phyloP scores from a whole-genome alignment of 1,140 invertebrate species.

The Drosophila carrolli region DNA sequence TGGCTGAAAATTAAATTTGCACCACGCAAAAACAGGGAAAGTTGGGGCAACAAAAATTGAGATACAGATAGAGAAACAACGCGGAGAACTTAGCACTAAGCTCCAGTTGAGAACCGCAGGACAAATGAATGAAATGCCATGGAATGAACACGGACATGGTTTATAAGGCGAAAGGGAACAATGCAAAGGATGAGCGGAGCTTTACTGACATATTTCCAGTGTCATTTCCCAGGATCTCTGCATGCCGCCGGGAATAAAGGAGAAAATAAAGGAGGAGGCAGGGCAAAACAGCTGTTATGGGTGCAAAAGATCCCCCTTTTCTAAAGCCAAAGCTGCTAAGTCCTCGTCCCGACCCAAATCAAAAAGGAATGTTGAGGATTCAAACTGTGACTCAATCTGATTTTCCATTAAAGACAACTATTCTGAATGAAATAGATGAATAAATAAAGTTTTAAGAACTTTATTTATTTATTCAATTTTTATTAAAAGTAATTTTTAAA shows the following conservation, averaged over 20 bases:
- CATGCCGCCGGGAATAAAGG: slow-evolving; percentile 19
- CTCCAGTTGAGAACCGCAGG: slow-evolving; percentile 63
- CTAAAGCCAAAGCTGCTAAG: slow-evolving; percentile 64
- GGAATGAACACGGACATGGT: slow-evolving; percentile 20
- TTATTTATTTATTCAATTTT: background rate
- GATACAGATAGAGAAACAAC: slow-evolving; percentile 29
- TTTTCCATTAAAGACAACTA: slow-evolving; percentile 18
- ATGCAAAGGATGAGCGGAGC: slow-evolving; percentile 48
- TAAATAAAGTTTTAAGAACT: background rate
- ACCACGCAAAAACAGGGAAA: slow-evolving; percentile 30
- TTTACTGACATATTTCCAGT: slow-evolving; percentile 73
- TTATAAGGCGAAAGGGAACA: slow-evolving; percentile 27
- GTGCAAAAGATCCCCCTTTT: background rate
- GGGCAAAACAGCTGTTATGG: slow-evolving; percentile 30
- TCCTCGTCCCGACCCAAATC: slow-evolving; percentile 77
- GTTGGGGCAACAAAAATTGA: slow-evolving; percentile 10
- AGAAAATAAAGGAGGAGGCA: slow-evolving; percentile 5
- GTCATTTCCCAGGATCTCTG: slow-evolving; percentile 54
- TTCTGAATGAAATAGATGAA: background rate
- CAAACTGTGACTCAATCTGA: slow-evolving; percentile 29
- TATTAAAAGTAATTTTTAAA: background rate
- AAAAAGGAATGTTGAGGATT: slow-evolving; percentile 37
- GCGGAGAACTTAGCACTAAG: slow-evolving; percentile 47
- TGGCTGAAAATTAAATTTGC: slow-evolving; percentile 54
- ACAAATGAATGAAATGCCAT: slow-evolving; percentile 77